Base-by-base conservation (phyloP, 2,888 invertebrate species). In the Xestia c-nigrum region DNA sequence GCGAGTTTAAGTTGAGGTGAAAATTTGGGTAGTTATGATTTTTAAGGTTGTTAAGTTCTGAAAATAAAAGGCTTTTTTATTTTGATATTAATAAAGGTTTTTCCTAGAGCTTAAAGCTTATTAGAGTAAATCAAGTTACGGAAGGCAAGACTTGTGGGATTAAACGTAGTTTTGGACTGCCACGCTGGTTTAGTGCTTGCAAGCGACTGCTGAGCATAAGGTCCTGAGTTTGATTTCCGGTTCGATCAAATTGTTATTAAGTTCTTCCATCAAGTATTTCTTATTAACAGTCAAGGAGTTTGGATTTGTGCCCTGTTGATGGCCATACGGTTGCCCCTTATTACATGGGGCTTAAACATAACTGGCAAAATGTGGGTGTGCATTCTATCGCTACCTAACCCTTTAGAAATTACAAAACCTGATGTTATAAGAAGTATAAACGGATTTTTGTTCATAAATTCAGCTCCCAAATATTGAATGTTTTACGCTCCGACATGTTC, bases 21-120 rank as follows among this genome's bases (percentile, higher is more conserved):
- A 71, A 80, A 61, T 57, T 74, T 4, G 50, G 47, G 50, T 77
- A 68, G 40, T 65, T 61, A 9, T 19, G 59, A 3, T 59, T 59
- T 59, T 31, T 31, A 31, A 16, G 59, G 59, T 31, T 59, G 5
- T 31, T 59, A 31, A 31, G 59, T 16, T 7, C 7, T 31, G 16
- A 59, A 31, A 24, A 31, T 59, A 7, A 3, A 16, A 16, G 16
- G 0, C 7, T 1, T 3, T 3, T 31, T 31, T 16, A 59, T 31
- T 24, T n/a, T 55, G n/a, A 10, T n/a, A 1, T 55, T n/a, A 9
- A n/a, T 55, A n/a, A n/a, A 24, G 5, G 24, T 24, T 24, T 57
- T 57, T 24, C 14, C 31, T 31, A 31, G 31, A 31, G 31, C 31
- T 31, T 57, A 24, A 24, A 5, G 16, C 14, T 3, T 31, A 59